These are phyloP conservation scores for Silurus aristotelis DNA, from an alignment of 2,797 vertebrate genomes.

Conservation along the genomic window DNA sequence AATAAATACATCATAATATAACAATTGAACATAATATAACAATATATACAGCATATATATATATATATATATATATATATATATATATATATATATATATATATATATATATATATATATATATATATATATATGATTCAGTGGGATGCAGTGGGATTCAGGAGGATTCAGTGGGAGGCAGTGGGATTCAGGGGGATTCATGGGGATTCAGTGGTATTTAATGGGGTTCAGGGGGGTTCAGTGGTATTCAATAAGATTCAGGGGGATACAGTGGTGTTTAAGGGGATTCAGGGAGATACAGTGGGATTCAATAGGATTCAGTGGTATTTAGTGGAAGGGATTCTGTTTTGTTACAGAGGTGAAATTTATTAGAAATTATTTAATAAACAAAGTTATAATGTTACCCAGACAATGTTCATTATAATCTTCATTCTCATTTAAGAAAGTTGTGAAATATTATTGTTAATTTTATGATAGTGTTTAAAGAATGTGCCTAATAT, in stretches of 20 bases:
- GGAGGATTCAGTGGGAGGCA: too few relatives aligned
- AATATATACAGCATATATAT: background rate
- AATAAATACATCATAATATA: background rate
- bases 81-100: background rate
- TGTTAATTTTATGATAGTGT: background rate
- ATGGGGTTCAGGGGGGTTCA: too few relatives aligned
- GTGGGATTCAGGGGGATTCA: too few relatives aligned
- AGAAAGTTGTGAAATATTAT: background rate
- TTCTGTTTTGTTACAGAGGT: background rate
- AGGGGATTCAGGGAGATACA: too few relatives aligned
- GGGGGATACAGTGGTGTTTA: too few relatives aligned
- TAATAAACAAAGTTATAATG: background rate
- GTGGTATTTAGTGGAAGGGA: too few relatives aligned
- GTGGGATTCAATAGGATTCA: too few relatives aligned
- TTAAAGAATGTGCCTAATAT: background rate
- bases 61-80: background rate
- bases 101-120: background rate
- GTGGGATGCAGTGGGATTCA: too few relatives aligned
- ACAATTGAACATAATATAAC: too few relatives aligned
- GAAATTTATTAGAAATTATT: background rate
- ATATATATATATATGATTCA: background rate
- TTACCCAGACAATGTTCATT: background rate
- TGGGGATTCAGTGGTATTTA: too few relatives aligned
- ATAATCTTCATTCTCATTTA: background rate
- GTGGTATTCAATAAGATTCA: too few relatives aligned